phyloP scores from a whole-genome alignment of 2,113 vertebrate species.

The Eulemur rufifrons region DNA sequence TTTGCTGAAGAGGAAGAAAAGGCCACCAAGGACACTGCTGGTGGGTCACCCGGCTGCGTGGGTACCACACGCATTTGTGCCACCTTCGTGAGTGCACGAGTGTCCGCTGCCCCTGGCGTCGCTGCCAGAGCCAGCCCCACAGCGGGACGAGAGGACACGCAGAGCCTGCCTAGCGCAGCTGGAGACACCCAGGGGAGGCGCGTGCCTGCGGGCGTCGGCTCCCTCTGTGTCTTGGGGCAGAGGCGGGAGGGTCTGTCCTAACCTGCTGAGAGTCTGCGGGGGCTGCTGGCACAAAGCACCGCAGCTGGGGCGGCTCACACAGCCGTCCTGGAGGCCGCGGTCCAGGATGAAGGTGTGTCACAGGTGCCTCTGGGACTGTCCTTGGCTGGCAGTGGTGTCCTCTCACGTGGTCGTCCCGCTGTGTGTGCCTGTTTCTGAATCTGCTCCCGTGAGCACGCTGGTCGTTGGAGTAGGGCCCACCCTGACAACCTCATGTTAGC shows the following conservation, averaged over 20 bases:
- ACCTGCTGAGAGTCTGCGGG: not conserved
- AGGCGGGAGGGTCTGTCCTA: not conserved
- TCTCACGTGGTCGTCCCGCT: rapidly evolving
- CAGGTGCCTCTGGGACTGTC: not conserved
- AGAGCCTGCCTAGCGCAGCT: not conserved
- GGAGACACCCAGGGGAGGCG: too few relatives aligned
- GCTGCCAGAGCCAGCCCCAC: not conserved
- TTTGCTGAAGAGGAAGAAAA: not conserved
- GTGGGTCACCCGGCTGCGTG: not conserved
- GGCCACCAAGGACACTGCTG: not conserved
- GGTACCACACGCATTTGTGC: not conserved
- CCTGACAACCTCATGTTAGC: not conserved
- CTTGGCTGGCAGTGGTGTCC: rapidly evolving
- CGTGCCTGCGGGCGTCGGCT: not conserved
- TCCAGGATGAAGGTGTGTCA: not conserved
- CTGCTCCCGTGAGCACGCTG: not conserved
- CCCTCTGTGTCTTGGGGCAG: not conserved
- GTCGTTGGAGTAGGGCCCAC: not conserved
- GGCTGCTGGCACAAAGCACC: not conserved
- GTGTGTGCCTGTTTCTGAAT: not conserved
- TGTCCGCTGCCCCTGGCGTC: not conserved
- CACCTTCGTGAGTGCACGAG: not conserved
- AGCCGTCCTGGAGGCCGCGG: not conserved
- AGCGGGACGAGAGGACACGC: not conserved
- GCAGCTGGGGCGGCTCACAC: too few relatives aligned